Evolutionary conservation across 2,797 vertebrate genomes (phyloP).

Genomic region (Semotilus atromaculatus): DNA sequence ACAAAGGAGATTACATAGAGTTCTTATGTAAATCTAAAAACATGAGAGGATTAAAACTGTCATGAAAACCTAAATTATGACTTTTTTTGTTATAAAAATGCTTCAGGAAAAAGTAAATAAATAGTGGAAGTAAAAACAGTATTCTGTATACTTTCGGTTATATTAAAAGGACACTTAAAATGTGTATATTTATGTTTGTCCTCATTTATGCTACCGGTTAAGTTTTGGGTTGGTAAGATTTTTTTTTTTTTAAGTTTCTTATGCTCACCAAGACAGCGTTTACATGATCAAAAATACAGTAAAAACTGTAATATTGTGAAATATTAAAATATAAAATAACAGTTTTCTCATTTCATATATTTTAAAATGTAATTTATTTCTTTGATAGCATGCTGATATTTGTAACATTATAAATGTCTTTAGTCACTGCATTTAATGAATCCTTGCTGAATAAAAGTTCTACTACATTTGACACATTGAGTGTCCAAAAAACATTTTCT

Average conservation of each 20-base stretch:
- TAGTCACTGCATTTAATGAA: background rate
- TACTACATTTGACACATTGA: background rate
- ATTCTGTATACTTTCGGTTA: background rate
- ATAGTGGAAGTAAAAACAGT: background rate
- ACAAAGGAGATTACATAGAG: background rate
- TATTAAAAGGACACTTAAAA: background rate
- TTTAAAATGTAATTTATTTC: background rate
- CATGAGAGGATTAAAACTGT: background rate
- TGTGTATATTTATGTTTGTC: background rate
- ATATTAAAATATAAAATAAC: background rate
- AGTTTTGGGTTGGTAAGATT: background rate
- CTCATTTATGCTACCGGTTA: background rate
- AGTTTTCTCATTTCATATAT: background rate
- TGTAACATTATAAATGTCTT: background rate
- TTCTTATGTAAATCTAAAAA: background rate
- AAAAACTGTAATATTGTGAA: background rate
- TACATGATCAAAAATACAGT: background rate
- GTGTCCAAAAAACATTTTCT: background rate
- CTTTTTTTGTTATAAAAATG: background rate
- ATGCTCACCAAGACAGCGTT: background rate
- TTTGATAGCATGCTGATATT: background rate
- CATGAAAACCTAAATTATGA: background rate
- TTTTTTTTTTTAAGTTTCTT: too few species aligned
- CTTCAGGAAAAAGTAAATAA: background rate
- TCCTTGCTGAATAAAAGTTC: background rate